Evolutionary conservation across 2,888 invertebrate genomes (phyloP), one percentile per base, ranked within the genome.

Genomic region (Dasypolia templi): DNA sequence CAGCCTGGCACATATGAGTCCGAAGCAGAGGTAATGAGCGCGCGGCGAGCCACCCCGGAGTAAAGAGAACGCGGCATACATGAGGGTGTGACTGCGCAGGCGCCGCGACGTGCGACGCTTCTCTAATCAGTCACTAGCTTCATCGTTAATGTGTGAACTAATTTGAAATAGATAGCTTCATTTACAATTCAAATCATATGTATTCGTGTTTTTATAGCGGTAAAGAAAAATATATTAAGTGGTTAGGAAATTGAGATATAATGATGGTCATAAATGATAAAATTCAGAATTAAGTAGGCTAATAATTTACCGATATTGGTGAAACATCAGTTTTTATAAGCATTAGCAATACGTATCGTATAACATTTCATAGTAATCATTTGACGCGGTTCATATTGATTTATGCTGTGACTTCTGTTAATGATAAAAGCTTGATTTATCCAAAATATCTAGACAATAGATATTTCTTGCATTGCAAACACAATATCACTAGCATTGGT

Each of bases 1-100:
- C 89, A 89, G 92, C 89, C 90, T 89, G 90, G 92, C 83, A 82
- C 82, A 82, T 82, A 94, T 94, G 94, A 92, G 85, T 90, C 88
- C 81, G 89, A 76, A 84, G 85, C 82, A 76, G 86, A 88, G 82
- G 89, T 91, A 93, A 91, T 93, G 91, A 91, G 89, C 86, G 87
- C 87, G 83, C 86, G 83, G 81, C 76, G 81, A 76, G 82, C 86
- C 83, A 85, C 86, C 89, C 87, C 74, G 84, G 82, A 87, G 81
- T 81, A 81, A 73, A 77, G 68, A 74, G 51, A 75, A 12, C 61
- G 49, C 66, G 72, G 70, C 64, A 73, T 62, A 66, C 39, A 66
- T 75, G 68, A 76, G 66, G 76, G 64, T 70, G 68, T 71, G 42
- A 55, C 6, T 42, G 72, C 22, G 55, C 64, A 11, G 14, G 63